Conservation (phyloP, 2,797 vertebrate genomes). For the Euphonia xanthogaster region DNA sequence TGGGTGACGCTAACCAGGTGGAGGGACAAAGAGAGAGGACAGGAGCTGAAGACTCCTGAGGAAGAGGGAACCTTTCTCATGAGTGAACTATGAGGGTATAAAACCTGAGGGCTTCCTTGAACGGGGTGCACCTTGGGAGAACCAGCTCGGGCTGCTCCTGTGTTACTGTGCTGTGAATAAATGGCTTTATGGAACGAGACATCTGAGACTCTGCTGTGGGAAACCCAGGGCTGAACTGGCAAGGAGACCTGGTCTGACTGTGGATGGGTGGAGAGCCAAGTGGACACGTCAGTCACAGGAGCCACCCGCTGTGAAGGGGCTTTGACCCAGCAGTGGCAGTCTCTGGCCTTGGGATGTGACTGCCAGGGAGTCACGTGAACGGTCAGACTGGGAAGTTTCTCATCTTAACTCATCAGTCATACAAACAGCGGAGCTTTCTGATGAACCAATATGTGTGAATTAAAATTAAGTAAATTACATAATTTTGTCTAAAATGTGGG, state of each 20-base stretch:
- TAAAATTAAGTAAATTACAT: background rate
- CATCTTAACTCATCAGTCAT: background rate
- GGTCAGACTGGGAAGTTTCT: background rate
- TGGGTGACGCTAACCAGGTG: background rate
- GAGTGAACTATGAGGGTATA: background rate
- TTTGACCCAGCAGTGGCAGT: background rate
- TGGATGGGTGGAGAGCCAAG: no score
- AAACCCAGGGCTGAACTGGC: rapidly evolving
- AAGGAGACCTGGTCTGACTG: background rate
- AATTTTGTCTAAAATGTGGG: background rate
- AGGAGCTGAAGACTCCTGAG: background rate
- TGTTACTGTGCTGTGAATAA: background rate
- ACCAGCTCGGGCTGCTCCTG: rapidly evolving
- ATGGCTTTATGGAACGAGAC: background rate
- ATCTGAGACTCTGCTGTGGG: background rate
- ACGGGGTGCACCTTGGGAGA: rapidly evolving
- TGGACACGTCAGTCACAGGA: rapidly evolving
- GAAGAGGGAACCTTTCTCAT: background rate
- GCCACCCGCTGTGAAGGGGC: background rate
- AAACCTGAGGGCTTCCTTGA: background rate
- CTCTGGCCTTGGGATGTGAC: background rate
- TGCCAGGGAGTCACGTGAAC: background rate
- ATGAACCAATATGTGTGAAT: background rate
- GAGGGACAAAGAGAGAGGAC: background rate
- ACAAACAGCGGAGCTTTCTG: background rate